Percentiles rank a stretch among this genome's conserved stretches.
These are phyloP conservation scores for Standfussiana lucernea DNA, from an alignment of 2,888 invertebrate genomes.

Conservation along the genomic window DNA sequence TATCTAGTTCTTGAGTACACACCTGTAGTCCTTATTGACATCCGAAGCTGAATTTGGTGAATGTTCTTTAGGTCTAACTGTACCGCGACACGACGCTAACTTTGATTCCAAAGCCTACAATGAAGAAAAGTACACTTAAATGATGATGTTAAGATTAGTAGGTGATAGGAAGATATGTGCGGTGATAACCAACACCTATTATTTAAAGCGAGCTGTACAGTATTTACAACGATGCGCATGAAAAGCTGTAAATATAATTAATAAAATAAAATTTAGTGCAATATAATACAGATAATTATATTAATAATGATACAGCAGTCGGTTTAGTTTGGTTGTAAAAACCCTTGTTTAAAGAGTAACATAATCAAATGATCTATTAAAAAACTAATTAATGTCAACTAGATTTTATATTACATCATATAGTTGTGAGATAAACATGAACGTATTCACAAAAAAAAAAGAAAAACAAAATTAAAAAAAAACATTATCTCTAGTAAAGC, in stretches of 20 bases:
- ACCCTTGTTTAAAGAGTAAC: constrained; percentile 12
- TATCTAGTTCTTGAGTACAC: constrained; percentile 89
- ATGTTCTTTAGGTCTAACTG: constrained; percentile 90
- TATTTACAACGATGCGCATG: constrained; percentile 47
- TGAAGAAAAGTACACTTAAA: constrained; percentile 88
- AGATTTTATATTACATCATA: constrained; percentile 34
- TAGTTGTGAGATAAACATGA: constrained; percentile 34
- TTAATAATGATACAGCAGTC: constrained; percentile 33
- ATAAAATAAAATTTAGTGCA: constrained; percentile 42
- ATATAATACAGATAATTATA: constrained; percentile 34
- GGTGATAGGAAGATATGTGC: constrained; percentile 75
- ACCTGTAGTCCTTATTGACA: constrained; percentile 91
- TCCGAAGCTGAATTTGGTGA: constrained; percentile 88
- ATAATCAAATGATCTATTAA: constrained; percentile 15
- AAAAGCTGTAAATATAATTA: constrained; percentile 65
- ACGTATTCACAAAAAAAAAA: constrained; percentile 38
- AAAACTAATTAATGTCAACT: constrained; percentile 35
- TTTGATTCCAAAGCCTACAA: constrained; percentile 93
- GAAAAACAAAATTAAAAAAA: constrained; percentile 17
- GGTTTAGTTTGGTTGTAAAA: constrained; percentile 16
- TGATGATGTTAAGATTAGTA: constrained; percentile 89
- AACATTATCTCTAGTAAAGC: constrained; percentile 61
- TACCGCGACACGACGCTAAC: constrained; percentile 92
- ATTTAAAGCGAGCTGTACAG: constrained; percentile 58
- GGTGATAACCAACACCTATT: constrained; percentile 76